phyloP scores from a whole-genome alignment of 1,140 invertebrate species.

The Hyposmocoma kahamanoa region DNA sequence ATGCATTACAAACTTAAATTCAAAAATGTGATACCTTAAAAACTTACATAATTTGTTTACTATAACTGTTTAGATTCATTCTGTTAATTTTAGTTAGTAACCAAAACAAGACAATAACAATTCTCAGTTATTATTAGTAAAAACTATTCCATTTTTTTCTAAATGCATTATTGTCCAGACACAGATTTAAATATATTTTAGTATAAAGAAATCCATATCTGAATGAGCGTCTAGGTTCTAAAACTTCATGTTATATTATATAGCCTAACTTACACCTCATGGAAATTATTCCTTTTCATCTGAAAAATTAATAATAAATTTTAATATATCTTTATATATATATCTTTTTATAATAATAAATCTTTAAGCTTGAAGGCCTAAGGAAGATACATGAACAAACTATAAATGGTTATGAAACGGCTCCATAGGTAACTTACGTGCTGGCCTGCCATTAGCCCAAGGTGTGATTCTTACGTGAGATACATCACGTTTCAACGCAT shows the following conservation, averaged over 20 bases:
- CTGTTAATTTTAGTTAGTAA: not conserved
- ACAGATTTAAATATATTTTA: no score
- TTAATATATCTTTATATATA: not conserved
- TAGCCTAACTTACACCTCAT: constrained; percentile 40
- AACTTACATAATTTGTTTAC: no score
- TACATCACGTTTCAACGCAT: constrained; percentile 84
- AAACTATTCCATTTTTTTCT: no score
- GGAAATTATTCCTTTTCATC: constrained; percentile 57
- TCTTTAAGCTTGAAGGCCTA: constrained; percentile 8
- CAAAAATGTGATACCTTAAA: no score
- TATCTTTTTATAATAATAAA: constrained; percentile 6
- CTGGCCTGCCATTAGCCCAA: constrained; percentile 90
- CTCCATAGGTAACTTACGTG: constrained; percentile 81
- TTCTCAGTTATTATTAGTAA: not conserved
- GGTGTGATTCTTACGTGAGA: constrained; percentile 85
- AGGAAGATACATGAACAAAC: constrained; percentile 1
- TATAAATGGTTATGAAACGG: not conserved
- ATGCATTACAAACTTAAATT: no score
- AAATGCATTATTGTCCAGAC: not conserved
- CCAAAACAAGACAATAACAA: not conserved
- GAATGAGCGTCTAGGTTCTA: not conserved
- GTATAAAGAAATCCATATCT: not conserved
- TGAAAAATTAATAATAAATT: constrained; percentile 32
- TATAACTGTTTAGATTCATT: no score
- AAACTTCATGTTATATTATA: no score